Evolutionary conservation across 2,888 invertebrate genomes (phyloP).

Genomic region (Athrips mouffetella): DNA sequence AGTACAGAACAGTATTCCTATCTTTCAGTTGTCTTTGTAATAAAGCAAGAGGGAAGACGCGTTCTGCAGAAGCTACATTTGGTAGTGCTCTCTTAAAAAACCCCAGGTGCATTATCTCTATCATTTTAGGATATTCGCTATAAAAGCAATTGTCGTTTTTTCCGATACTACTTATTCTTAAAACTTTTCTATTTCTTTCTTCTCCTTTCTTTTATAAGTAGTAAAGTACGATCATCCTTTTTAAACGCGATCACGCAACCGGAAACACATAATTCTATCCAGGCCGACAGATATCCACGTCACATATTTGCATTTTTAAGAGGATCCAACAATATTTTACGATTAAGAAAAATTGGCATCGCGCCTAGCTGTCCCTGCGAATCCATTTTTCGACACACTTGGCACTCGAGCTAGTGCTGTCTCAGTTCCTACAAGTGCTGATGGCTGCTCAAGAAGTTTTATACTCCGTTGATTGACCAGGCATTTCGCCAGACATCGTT

Average conservation of each 20-base stretch:
- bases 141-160: too few relatives aligned
- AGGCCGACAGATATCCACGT: neutral
- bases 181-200: too few relatives aligned
- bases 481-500: slow-evolving; percentile 2
- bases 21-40: too few relatives aligned
- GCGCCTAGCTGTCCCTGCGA: slow-evolving; percentile 5
- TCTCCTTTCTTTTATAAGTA: too few relatives aligned
- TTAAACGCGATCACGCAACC: neutral
- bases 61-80: too few relatives aligned
- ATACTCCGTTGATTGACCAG: slow-evolving; percentile 7
- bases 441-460: neutral
- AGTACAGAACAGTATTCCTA: too few relatives aligned
- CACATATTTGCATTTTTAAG: slow-evolving; percentile 2
- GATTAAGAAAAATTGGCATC: slow-evolving; percentile 11
- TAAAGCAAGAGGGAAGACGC: too few relatives aligned
- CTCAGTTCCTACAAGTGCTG: neutral
- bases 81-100: too few relatives aligned
- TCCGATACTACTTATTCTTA: too few relatives aligned
- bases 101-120: too few relatives aligned
- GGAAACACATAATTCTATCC: neutral
- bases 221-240: neutral
- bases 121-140: too few relatives aligned
- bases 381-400: slow-evolving; percentile 3
- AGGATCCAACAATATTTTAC: neutral
- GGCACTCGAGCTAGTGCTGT: neutral